phyloP scores from a whole-genome alignment of 2,888 invertebrate species.

The Elysia crispata region DNA sequence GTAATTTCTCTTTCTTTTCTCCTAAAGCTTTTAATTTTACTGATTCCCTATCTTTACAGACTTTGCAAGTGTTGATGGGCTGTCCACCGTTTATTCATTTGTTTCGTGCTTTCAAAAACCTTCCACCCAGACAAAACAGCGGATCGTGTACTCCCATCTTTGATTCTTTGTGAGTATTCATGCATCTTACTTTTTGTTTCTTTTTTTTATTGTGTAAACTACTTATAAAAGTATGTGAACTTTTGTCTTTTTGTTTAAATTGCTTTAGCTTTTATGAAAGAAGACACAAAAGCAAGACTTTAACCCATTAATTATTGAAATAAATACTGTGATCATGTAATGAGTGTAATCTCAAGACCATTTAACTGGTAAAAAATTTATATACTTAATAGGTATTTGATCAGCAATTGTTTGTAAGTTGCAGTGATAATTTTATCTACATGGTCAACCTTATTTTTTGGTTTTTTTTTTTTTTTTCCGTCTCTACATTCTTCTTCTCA shows the following conservation, averaged over 20 bases:
- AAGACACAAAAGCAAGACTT: no score
- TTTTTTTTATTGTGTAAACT: no score
- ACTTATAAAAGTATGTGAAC: no score
- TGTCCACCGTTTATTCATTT: slow-evolving; percentile 97
- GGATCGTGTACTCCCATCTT: slow-evolving; percentile 86
- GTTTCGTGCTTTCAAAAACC: slow-evolving; percentile 86
- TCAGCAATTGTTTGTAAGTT: not conserved
- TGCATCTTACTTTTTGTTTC: not conserved
- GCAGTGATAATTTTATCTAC: not conserved
- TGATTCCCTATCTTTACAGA: slow-evolving; percentile 75
- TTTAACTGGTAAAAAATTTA: no score
- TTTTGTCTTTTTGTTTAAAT: no score
- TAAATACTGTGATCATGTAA: no score
- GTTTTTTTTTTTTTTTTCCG: not conserved
- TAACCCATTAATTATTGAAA: no score
- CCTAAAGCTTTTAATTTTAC: not conserved
- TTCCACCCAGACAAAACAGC: slow-evolving; percentile 76
- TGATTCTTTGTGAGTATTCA: slow-evolving; percentile 90
- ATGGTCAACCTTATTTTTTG: not conserved
- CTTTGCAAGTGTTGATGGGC: slow-evolving; percentile 93
- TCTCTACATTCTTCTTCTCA: no score
- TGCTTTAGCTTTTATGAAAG: no score
- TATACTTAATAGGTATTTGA: not conserved
- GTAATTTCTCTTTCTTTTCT: not conserved
- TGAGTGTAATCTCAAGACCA: no score